Base-by-base conservation (phyloP, 2,797 vertebrate genomes). In the Pangasius djambal region DNA sequence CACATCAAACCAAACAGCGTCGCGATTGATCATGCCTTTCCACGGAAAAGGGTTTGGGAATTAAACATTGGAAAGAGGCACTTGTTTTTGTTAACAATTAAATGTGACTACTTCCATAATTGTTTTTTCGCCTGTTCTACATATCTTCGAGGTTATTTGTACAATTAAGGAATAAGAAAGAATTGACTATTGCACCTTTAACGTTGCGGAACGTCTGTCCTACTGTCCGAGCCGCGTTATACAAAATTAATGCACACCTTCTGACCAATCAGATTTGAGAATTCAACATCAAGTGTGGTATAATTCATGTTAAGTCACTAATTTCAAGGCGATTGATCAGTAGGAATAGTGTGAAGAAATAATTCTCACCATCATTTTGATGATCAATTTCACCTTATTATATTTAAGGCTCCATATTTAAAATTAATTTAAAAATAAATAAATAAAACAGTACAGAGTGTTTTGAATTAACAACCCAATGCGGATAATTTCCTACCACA, bases 11-110 rank as follows among this genome's bases (percentile, higher is more conserved):
- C 87, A 92, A 90, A 92, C 86, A 85, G 88, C 69, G 81, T 31
- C 75, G 74, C 83, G 89, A 92, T 92, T 91, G 91, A 93, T 93
- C 90, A 89, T 87, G 82, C 67, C 81, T 86, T 84, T 75, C 9
- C 44, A 37, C 69, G 4, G 34, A 20, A 90, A 84, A 85, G 31
- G 34, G 74, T 59, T 50, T 87, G 86, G 74, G 86, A 92, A 91
- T 86, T 87, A 85, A 86, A 88, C 59, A 55, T 16, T 1, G 31
- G 81, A 88, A 90, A 91, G 48, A 87, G 72, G 50, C 13, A 52
- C 2, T 31, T 72, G 72, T 7, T 50, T 50, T 18, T 52, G 22
- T 0, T n/a, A 15, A 50, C 25, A n/a, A 78, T 50, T 16, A 25
- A 44, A 48, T 28, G 9, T 2, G 1, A 77, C 22, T 77, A 3